Conservation (phyloP, 2,888 invertebrate species). For the Pheosia tremula region DNA sequence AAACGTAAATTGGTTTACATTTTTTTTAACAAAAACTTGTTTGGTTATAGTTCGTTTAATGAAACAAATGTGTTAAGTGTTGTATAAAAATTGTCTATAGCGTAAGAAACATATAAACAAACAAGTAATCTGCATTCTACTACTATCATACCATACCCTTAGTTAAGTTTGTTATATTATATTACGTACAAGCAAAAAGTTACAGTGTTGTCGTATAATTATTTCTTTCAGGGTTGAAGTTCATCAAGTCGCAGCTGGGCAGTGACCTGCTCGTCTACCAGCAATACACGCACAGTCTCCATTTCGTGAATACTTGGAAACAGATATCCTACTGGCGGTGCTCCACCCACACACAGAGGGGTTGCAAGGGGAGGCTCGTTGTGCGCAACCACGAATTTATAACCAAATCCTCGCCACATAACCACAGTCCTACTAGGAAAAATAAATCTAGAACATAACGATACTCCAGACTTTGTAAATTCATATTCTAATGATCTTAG, state of each 20-base stretch:
- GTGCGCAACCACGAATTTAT: background rate
- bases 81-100: too few relatives aligned
- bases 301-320: background rate
- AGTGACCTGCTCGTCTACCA: constrained; percentile 8
- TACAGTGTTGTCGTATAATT: too few relatives aligned
- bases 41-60: too few relatives aligned
- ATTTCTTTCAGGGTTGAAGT: constrained; percentile 14
- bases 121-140: too few relatives aligned
- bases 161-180: too few relatives aligned
- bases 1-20: too few relatives aligned
- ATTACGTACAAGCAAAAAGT: background rate
- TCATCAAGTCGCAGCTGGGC: constrained; percentile 2
- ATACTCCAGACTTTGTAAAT: background rate
- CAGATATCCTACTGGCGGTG: constrained; percentile 8
- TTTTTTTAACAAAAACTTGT: too few relatives aligned
- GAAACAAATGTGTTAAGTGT: too few relatives aligned
- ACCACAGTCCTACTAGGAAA: constrained; percentile 7
- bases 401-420: constrained; percentile 6
- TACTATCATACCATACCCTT: too few relatives aligned
- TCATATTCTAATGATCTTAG: too few relatives aligned
- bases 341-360: background rate
- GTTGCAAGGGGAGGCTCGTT: background rate
- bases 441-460: background rate
- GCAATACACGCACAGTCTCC: constrained; percentile 13
- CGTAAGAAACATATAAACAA: too few relatives aligned